These are phyloP conservation scores for Pseudomyrmex cubaensis DNA, from an alignment of 1,140 invertebrate genomes.

Conservation along the genomic window DNA sequence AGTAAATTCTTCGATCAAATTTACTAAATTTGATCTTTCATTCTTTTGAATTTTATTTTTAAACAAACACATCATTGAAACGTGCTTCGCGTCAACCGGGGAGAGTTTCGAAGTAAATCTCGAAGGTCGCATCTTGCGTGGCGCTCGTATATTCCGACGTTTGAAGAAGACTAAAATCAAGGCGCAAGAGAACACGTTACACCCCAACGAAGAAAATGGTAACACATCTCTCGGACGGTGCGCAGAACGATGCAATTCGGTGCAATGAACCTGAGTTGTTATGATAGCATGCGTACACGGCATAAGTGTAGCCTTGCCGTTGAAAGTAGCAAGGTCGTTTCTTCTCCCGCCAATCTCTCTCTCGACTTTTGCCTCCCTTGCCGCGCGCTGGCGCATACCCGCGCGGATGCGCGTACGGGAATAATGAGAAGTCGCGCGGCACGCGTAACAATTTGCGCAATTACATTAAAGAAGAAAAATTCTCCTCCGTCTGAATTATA, in stretches of 20 bases:
- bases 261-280: conserved; percentile 71
- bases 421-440: not conserved
- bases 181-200: not conserved
- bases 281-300: conserved; percentile 55
- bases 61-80: not conserved
- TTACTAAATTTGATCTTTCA: too few species aligned
- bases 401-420: conserved; percentile 29
- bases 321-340: conserved; percentile 75
- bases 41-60: too few species aligned
- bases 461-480: not conserved
- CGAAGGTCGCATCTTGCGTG: not conserved
- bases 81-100: not conserved
- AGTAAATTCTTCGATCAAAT: too few species aligned
- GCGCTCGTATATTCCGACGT: not conserved
- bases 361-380: conserved; percentile 38
- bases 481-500: not conserved
- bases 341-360: conserved; percentile 62
- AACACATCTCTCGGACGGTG: not conserved
- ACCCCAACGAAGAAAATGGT: conserved; percentile 5
- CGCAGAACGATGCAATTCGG: conserved; percentile 16
- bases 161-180: conserved; percentile 9
- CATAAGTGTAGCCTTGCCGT: conserved; percentile 73
- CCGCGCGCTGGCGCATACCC: not conserved
- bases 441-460: conserved; percentile 4
- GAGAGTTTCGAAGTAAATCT: not conserved